These are phyloP conservation scores for Poeciliopsis paucimaculata DNA, from an alignment of 2,797 vertebrate genomes.

Conservation along the genomic window DNA sequence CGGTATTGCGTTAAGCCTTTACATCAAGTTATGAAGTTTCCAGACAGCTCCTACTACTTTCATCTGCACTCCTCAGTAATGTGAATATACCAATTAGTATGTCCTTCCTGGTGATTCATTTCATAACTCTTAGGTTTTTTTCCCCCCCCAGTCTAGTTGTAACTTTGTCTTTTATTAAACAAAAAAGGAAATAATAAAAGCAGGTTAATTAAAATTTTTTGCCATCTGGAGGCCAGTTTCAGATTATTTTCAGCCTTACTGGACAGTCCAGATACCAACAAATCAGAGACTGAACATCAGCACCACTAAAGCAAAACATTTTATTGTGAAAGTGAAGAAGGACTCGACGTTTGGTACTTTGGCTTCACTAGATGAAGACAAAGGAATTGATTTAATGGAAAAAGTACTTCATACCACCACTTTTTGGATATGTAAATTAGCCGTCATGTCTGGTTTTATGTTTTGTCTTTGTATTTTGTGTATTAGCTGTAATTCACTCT, in stretches of 20 bases:
- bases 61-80: neutral
- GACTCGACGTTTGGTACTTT: neutral
- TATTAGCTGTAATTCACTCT: neutral
- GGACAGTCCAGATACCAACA: neutral
- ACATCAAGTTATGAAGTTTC: slow-evolving; percentile 27
- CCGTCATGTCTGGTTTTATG: neutral
- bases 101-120: neutral
- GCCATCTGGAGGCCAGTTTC: neutral
- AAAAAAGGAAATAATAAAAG: neutral
- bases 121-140: neutral
- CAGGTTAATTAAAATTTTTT: neutral
- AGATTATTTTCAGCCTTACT: neutral
- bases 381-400: neutral
- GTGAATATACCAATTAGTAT: slow-evolving; percentile 17
- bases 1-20: slow-evolving; percentile 24
- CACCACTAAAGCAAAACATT: neutral
- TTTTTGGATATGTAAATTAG: neutral
- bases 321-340: neutral
- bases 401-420: neutral
- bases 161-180: neutral
- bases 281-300: neutral
- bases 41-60: slow-evolving; percentile 21
- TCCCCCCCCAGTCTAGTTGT: too few relatives aligned
- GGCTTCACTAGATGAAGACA: neutral
- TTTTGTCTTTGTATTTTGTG: neutral